These are phyloP conservation scores for Leptothorax acervorum DNA, from an alignment of 2,888 invertebrate genomes.

Conservation along the genomic window DNA sequence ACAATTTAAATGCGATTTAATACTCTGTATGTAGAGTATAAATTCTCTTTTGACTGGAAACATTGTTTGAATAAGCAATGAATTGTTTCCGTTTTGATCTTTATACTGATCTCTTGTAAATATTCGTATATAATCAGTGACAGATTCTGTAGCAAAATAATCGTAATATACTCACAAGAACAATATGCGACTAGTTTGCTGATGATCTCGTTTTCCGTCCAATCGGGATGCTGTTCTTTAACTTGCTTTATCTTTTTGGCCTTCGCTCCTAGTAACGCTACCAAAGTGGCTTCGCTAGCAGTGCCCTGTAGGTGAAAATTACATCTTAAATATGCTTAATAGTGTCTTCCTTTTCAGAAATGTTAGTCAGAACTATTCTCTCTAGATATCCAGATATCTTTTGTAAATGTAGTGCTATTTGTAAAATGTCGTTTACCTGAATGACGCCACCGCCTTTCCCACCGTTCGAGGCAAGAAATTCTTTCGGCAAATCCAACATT, in stretches of 20 bases:
- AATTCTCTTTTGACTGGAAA: neutral
- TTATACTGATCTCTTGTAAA: neutral
- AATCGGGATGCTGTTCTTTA: constrained; percentile 91
- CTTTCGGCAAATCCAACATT: constrained; percentile 94
- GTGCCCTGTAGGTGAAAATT: constrained; percentile 89
- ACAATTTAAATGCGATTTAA: neutral
- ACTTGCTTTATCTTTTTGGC: constrained; percentile 89
- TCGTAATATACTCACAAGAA: constrained; percentile 89
- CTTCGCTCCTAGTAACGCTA: constrained; percentile 96
- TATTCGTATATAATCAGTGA: neutral
- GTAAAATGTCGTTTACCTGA: constrained; percentile 83
- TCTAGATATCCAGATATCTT: neutral
- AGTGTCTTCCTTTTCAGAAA: neutral
- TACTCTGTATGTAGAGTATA: neutral
- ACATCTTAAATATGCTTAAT: neutral
- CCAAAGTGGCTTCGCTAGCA: constrained; percentile 97
- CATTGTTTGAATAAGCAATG: neutral
- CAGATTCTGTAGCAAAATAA: neutral
- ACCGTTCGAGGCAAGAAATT: constrained; percentile 92
- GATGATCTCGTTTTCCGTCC: constrained; percentile 91
- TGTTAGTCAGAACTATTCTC: neutral
- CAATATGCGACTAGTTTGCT: constrained; percentile 94
- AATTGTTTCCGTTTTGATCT: neutral
- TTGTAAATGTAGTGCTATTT: neutral
- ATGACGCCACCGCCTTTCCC: constrained; percentile 96